Conservation (phyloP, 2,113 vertebrate genomes). For the Clarias magur region DNA sequence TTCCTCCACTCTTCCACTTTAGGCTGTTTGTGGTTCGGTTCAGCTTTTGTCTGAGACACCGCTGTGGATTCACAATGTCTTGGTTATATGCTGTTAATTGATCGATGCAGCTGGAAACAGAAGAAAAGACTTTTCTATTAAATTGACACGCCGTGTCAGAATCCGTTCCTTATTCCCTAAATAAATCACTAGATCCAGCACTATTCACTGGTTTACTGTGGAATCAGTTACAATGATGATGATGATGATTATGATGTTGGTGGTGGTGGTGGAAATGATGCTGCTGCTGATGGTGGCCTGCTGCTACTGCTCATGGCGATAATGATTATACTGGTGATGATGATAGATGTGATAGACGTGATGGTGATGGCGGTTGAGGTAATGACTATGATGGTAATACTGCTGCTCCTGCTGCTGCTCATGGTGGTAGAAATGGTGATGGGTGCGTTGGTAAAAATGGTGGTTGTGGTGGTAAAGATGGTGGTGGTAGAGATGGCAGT, state of each 20-base stretch:
- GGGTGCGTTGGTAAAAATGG: neutral
- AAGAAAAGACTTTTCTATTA: neutral
- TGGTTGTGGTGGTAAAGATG: neutral
- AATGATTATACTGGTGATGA: neutral
- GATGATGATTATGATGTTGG: neutral
- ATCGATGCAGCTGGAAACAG: neutral
- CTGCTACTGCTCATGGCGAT: neutral
- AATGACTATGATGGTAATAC: neutral
- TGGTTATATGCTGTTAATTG: neutral
- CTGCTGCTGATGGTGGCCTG: neutral
- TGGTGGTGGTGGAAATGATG: neutral
- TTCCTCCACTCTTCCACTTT: neutral
- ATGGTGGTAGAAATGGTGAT: neutral
- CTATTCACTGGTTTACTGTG: neutral
- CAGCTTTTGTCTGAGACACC: neutral
- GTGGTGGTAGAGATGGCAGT: neutral
- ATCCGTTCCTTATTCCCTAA: neutral
- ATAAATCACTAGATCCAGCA: neutral
- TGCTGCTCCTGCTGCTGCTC: neutral
- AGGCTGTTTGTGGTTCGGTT: slow-evolving; percentile 16
- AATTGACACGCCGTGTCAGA: neutral
- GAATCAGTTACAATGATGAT: neutral
- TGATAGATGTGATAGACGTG: neutral
- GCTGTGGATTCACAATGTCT: neutral
- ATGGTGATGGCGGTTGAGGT: neutral